Evolutionary conservation across 2,888 invertebrate genomes (phyloP), one percentile per base, ranked within the genome.

Genomic region (Amphipoea oculea): DNA sequence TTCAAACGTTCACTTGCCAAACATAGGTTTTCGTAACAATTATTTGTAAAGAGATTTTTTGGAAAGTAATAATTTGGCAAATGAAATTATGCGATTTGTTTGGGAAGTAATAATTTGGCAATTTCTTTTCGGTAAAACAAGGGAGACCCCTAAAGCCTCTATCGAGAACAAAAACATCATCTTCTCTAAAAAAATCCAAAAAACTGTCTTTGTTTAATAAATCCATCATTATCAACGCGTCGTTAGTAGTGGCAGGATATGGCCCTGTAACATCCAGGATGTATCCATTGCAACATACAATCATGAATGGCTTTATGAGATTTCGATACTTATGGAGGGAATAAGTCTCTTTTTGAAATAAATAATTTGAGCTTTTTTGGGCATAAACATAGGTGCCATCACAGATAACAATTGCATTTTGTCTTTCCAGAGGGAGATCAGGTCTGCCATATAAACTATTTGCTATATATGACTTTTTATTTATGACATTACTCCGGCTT

Each of bases 241-340:
- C 75, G 36, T 75, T 75, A 69, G 72, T 82, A 73, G 78, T 78
- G 73, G 78, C 78, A 62, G 73, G 78, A 78, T 74, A 74, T 23
- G 74, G 62, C 54, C 78, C 54, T 69, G 54, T 4, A 73, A 78
- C 63, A 69, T 78, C 69, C 42, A 78, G 68, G 51, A 74, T 78
- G 63, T 78, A 78, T 54, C 68, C 73, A 74, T 78, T 74, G 78
- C 69, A 73, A 62, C 62, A 73, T 54, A 78, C 62, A 12, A 73
- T 68, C 73, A 78, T 51, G 45, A 72, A 79, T 66, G 70, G 63
- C 40, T 76, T 76, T 60, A 78, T 54, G 0, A 65, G 63, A 48
- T 79, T 79, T 42, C 45, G 29, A 66, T 79, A 78, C n/a, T 70
- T 66, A 36, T 51, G 48, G 1, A 70, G 48, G 11, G 73, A 73